Percentiles rank a stretch among this genome's conserved stretches.
Evolutionary conservation across 2,113 vertebrate species (phyloP).

Genomic region (Anarhynchus alexandrinus): DNA sequence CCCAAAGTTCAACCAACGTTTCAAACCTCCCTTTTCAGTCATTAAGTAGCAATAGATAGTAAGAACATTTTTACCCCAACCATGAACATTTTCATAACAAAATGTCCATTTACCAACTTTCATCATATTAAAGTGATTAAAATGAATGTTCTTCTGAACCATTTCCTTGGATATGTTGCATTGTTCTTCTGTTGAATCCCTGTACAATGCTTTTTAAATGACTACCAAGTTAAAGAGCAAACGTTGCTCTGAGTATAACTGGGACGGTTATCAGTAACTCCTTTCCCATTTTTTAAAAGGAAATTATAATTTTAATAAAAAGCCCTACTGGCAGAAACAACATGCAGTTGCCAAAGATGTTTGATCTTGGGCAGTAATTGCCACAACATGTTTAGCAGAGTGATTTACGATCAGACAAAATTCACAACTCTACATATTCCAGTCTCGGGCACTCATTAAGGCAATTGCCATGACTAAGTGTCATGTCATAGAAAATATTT

Average conservation of each 20-base stretch:
- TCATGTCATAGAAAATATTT: neutral
- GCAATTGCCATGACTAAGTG: neutral
- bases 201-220: neutral
- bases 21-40: neutral
- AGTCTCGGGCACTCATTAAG: neutral
- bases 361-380: neutral
- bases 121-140: neutral
- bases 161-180: neutral
- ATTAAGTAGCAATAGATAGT: neutral
- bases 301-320: neutral
- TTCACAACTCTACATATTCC: neutral
- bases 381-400: neutral
- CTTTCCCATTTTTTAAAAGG: neutral
- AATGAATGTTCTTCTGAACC: neutral
- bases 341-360: neutral
- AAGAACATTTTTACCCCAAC: neutral
- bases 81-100: neutral
- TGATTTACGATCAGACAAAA: slow-evolving; percentile 21
- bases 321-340: neutral
- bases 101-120: neutral
- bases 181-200: neutral
- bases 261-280: neutral
- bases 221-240: neutral
- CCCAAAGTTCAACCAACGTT: neutral
- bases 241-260: neutral